Base-by-base conservation (phyloP, 2,797 vertebrate species). In the Eospalax fontanierii region DNA sequence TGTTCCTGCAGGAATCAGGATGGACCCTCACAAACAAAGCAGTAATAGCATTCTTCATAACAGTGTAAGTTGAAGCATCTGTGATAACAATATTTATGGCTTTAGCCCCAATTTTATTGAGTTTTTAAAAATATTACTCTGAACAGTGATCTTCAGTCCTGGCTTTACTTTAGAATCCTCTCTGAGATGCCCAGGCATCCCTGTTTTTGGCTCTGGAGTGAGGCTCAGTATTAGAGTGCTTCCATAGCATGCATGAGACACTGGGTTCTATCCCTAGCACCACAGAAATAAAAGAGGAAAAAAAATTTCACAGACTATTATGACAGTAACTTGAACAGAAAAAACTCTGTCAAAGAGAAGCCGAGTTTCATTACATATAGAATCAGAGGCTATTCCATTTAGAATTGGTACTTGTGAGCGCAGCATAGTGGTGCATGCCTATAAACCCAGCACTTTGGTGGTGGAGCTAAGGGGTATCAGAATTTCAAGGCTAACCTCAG, bases 1-100 rank as follows among this genome's bases (percentile, higher is more conserved):
- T 82, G 92, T 98, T 95, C 97, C 94, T 96, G 83, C 97, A 98
- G 98, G 98, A 98, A 90, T 97, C 97, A 98, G 98, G 96, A 92
- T 95, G 96, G 98, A 99, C 93, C 97, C 97, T 97, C 98, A 97
- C 95, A 98, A 98, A 97, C 98, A 98, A 97, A 96, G 97, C 96
- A 97, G 76, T 94, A 95, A 98, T 95, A 98, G 95, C 97, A 95
- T 97, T 96, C 43, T 96, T 97, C 97, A 98, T 83, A 98, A 98
- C 97, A 98, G 98, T 0, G 98, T 99, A 98, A 98, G 98, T 98
- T 80, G 75, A 96, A 81, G 87, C 80, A 66, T 68, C 40, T 92
- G 43, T 80, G 33, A 65, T 81, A 66, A 61, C 81, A 86, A 57
- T 74, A 22, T 84, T 79, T 79, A 50, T 71, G 83, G 35, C 73